Evolutionary conservation across 2,888 invertebrate genomes (phyloP), one percentile per base, ranked within the genome.

Genomic region (Hirudinaria manillensis): DNA sequence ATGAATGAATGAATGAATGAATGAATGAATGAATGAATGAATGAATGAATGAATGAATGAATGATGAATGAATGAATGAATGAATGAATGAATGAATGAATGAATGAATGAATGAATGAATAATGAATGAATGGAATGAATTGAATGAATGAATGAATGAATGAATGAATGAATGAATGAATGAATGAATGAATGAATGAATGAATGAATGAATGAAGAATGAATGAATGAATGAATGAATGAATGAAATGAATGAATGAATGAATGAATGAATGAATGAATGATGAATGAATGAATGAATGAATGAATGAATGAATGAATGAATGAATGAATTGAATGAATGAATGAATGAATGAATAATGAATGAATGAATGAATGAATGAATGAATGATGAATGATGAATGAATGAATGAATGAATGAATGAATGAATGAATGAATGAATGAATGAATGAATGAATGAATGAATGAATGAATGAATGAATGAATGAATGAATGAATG

Each of bases 141-240:
- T 97, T 98, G 87, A 95, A 96, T 80, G 91, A 88, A 78, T 90
- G 89, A 0, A 96, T 96, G 83, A 97, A 98, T 19, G 93, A 93
- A 97, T 97, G 98, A 86, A 53, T 21, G 53, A 21, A 53, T 21
- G 53, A 21, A 53, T 21, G 53, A 21, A 53, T 53, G 95, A 91
- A 53, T 53, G 53, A 21, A 53, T 21, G 53, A 21, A 53, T 53
- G 53, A 21, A 53, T 53, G 53, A 21, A 53, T 53, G 53, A n/a
- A n/a, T n/a, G n/a, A n/a, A n/a, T n/a, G n/a, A n/a, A n/a, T n/a
- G n/a, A n/a, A n/a, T n/a, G n/a, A n/a, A n/a, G n/a, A n/a, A n/a
- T n/a, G n/a, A n/a, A n/a, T n/a, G n/a, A n/a, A n/a, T n/a, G n/a
- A n/a, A n/a, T n/a, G n/a, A n/a, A n/a, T n/a, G n/a, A n/a, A n/a